Evolutionary conservation across 2,888 invertebrate species (phyloP).

Genomic region (Boloria euphrosyne): DNA sequence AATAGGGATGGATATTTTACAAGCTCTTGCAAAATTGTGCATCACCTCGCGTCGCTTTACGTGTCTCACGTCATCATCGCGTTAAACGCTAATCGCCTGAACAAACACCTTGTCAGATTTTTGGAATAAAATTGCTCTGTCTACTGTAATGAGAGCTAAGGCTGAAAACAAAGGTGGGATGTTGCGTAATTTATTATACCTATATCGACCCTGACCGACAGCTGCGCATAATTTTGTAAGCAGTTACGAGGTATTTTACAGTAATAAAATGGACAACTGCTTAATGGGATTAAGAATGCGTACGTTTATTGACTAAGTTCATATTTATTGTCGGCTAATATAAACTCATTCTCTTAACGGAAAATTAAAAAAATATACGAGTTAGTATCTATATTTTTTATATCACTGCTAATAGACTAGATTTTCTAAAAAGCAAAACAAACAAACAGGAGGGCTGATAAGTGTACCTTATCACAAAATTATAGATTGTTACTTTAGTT

Average conservation of each 20-base stretch:
- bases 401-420: too few species aligned
- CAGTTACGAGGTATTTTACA: constrained; percentile 21
- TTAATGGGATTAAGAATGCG: constrained; percentile 30
- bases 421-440: too few species aligned
- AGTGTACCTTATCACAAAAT: too few species aligned
- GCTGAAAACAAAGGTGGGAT: constrained; percentile 34
- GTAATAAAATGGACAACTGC: constrained; percentile 9
- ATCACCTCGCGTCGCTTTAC: constrained; percentile 60
- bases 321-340: neutral
- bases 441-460: too few species aligned
- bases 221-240: constrained; percentile 37
- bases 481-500: too few species aligned
- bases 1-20: constrained; percentile 44
- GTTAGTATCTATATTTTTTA: too few species aligned
- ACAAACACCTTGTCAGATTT: constrained; percentile 57
- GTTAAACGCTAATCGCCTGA: constrained; percentile 58
- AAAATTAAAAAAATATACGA: neutral
- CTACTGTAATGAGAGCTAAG: constrained; percentile 24
- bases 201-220: constrained; percentile 39
- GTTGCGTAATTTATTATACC: constrained; percentile 41
- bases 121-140: constrained; percentile 13
- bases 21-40: constrained; percentile 50
- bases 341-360: neutral
- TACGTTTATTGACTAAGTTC: constrained; percentile 23
- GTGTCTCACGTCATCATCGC: constrained; percentile 65